These are phyloP conservation scores for Cheiracanthium punctorium DNA, from an alignment of 2,888 invertebrate species.

Conservation along the genomic window DNA sequence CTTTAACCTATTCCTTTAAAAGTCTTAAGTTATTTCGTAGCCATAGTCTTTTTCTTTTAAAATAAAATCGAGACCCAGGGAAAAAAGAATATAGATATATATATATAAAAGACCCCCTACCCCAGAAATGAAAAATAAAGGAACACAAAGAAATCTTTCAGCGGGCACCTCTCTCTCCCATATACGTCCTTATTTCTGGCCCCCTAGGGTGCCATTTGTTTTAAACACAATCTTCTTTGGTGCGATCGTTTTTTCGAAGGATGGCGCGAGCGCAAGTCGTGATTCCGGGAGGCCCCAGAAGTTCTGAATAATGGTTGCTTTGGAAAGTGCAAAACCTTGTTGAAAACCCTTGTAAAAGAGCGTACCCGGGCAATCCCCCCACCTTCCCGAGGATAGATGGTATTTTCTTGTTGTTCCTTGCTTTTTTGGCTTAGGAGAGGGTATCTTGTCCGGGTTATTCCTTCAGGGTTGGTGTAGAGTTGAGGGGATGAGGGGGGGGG, in stretches of 20 bases:
- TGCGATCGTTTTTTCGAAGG: conserved; percentile 66
- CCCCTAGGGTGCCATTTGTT: conserved; percentile 65
- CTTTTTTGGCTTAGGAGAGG: conserved; percentile 40
- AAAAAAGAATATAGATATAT: background rate
- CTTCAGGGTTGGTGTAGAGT: no score
- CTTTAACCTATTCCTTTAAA: background rate
- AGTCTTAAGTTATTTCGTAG: conserved; percentile 5
- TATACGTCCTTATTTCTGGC: conserved; percentile 68
- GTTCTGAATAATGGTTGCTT: conserved; percentile 64
- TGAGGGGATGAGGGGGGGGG: no score
- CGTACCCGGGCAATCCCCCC: conserved; percentile 29
- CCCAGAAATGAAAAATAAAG: background rate
- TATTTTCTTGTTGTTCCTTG: conserved; percentile 38
- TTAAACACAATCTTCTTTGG: conserved; percentile 69
- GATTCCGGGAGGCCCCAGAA: conserved; percentile 55
- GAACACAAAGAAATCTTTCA: conserved; percentile 56
- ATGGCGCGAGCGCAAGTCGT: conserved; percentile 35
- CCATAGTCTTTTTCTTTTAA: background rate
- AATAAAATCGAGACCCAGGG: background rate
- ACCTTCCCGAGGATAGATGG: conserved; percentile 66
- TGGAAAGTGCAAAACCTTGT: conserved; percentile 69
- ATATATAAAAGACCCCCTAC: no score
- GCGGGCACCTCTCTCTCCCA: conserved; percentile 47
- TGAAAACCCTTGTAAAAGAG: conserved; percentile 68
- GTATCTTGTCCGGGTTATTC: conserved; percentile 60